Conservation (phyloP, 1,140 invertebrate species). For the Meloidogyne floridensis region DNA sequence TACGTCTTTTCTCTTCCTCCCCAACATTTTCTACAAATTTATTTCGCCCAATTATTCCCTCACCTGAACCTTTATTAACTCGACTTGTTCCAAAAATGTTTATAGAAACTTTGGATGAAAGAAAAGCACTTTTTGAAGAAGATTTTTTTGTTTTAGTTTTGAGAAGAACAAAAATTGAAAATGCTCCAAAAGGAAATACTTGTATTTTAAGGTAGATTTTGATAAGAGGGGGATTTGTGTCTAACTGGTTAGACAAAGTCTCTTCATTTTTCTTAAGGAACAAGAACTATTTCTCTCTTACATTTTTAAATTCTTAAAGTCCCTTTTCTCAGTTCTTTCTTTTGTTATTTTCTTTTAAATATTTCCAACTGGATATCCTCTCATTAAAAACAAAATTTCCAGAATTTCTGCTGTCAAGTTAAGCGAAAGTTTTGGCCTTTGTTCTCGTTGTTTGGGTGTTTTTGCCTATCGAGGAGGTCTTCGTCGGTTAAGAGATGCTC, state of each 20-base stretch:
- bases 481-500: background rate
- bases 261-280: too few species aligned
- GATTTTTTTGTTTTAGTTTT: slow-evolving; percentile 27
- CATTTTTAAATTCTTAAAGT: too few species aligned
- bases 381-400: slow-evolving; percentile 5
- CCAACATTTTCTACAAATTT: background rate
- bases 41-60: slow-evolving; percentile 15
- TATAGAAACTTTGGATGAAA: slow-evolving; percentile 17
- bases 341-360: background rate
- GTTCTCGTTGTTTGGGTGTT: slow-evolving; percentile 17
- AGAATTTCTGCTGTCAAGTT: slow-evolving; percentile 21
- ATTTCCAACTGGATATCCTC: too few species aligned
- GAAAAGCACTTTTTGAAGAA: slow-evolving; percentile 25
- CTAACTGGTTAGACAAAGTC: too few species aligned
- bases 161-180: background rate
- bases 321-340: background rate
- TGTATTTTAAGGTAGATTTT: slow-evolving; percentile 1
- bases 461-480: slow-evolving; percentile 22
- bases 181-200: slow-evolving; percentile 7
- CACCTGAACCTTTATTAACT: slow-evolving; percentile 15
- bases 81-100: slow-evolving; percentile 21
- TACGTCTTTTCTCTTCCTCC: background rate
- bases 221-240: too few species aligned
- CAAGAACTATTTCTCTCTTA: too few species aligned
- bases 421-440: slow-evolving; percentile 19